Evolutionary conservation across 2,797 vertebrate species (phyloP), one percentile per base, ranked within the genome.

Genomic region (Holocentrus rufus): DNA sequence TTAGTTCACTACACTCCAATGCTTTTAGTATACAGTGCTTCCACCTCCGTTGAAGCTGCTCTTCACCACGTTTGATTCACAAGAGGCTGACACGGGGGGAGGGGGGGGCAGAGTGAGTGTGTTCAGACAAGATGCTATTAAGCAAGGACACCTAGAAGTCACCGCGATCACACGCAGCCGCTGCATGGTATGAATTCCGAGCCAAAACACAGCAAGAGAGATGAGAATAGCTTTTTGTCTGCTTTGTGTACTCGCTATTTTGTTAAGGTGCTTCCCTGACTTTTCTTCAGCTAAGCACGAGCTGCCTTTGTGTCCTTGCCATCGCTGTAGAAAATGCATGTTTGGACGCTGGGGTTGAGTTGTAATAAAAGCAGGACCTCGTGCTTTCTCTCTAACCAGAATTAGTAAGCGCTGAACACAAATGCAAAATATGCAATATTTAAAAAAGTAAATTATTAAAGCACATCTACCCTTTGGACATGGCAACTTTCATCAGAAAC

Each of bases 121-220:
- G 58, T 80, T 76, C 68, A 74, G 87, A 85, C 75, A 76, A 77
- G 74, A 80, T 58, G 68, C 58, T 74, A 58, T 86, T 77, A 70
- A 62, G 61, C 65, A 82, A 81, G 66, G 71, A 76, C 74, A 77
- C 63, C 65, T 63, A 62, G 69, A 77, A 78, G 79, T 87, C 80
- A 81, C 65, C 67, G 14, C 71, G 69, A 80, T 83, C 84, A 72
- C 53, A 50, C 71, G 64, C 60, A 63, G 59, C n/a, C 36, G 25
- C 55, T 1, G 7, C 42, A 44, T 39, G 36, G 55, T 23, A 22
- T 47, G 50, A 27, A 46, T 23, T 49, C 49, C 66, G 61, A 27
- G 47, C 47, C 50, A 31, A 34, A 8, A 46, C 69, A 36, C 18
- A 69, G 18, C 47, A 25, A 27, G 17, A 74, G 64, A 58, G 55